These are phyloP conservation scores for Mus spicilegus DNA, from an alignment of 2,113 vertebrate species.

Conservation along the genomic window DNA sequence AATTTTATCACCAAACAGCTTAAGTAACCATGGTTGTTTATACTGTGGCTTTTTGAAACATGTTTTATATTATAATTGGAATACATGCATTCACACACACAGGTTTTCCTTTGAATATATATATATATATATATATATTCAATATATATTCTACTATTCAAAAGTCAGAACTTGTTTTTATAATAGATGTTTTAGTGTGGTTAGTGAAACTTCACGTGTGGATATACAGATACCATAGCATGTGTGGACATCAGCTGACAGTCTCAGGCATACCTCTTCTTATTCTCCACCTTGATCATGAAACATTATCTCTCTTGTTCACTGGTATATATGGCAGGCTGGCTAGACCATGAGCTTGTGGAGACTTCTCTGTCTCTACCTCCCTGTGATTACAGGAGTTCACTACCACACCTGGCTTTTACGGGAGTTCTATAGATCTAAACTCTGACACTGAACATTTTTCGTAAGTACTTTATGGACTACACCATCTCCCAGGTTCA, in stretches of 20 bases:
- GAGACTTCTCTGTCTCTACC: background rate
- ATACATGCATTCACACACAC: background rate
- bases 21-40: background rate
- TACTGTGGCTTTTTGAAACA: background rate
- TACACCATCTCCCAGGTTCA: background rate
- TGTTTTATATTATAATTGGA: background rate
- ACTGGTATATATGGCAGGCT: background rate
- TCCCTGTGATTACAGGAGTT: background rate
- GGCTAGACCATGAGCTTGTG: background rate
- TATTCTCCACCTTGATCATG: background rate
- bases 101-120: background rate
- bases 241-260: background rate
- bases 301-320: background rate
- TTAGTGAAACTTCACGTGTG: background rate
- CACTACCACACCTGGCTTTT: background rate
- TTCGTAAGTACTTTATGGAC: background rate
- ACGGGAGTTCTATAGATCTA: background rate
- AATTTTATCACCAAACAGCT: background rate
- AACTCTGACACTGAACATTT: background rate
- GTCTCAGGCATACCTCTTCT: background rate
- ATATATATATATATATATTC: slow-evolving; percentile 41
- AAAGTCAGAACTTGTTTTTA: background rate
- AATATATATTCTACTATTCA: background rate
- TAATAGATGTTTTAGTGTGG: background rate
- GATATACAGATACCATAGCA: background rate